These are phyloP conservation scores for Macrocentrus cingulum DNA, from an alignment of 1,140 invertebrate genomes.

Conservation along the genomic window DNA sequence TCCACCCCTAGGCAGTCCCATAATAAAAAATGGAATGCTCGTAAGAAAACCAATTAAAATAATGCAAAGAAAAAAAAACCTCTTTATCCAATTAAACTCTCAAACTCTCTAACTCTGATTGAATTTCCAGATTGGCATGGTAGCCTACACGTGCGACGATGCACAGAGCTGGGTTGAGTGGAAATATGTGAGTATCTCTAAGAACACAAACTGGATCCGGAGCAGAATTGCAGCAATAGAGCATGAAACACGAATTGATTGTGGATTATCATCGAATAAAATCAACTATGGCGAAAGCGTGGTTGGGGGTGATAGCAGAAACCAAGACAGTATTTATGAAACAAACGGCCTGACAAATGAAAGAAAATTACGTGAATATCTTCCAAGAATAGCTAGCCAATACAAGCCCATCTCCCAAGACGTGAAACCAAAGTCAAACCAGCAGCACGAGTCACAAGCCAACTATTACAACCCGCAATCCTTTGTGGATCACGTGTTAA, in stretches of 20 bases:
- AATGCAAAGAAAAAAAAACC: conserved; percentile 7
- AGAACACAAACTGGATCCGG: conserved; percentile 39
- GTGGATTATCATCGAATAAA: not conserved
- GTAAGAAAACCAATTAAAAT: conserved; percentile 36
- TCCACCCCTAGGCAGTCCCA: conserved; percentile 38
- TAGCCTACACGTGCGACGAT: conserved; percentile 42
- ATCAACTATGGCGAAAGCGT: not conserved
- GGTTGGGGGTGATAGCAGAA: too few relatives aligned
- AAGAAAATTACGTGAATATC: too few relatives aligned
- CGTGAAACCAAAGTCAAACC: too few relatives aligned
- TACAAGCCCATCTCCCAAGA: too few relatives aligned
- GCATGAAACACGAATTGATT: not conserved
- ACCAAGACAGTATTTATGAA: too few relatives aligned
- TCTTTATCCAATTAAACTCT: not conserved
- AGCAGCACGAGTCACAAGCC: too few relatives aligned
- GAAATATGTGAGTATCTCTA: conserved; percentile 39
- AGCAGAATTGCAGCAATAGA: not conserved
- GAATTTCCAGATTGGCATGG: conserved; percentile 33
- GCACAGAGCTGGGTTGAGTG: conserved; percentile 38
- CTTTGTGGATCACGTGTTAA: too few relatives aligned
- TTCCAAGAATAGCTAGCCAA: too few relatives aligned
- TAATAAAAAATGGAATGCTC: conserved; percentile 30
- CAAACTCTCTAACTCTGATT: not conserved
- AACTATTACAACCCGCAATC: too few relatives aligned
- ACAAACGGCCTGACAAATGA: too few relatives aligned